Evolutionary conservation across 2,113 vertebrate genomes (phyloP), one percentile per base, ranked within the genome.

Genomic region (Hippocampus comes): DNA sequence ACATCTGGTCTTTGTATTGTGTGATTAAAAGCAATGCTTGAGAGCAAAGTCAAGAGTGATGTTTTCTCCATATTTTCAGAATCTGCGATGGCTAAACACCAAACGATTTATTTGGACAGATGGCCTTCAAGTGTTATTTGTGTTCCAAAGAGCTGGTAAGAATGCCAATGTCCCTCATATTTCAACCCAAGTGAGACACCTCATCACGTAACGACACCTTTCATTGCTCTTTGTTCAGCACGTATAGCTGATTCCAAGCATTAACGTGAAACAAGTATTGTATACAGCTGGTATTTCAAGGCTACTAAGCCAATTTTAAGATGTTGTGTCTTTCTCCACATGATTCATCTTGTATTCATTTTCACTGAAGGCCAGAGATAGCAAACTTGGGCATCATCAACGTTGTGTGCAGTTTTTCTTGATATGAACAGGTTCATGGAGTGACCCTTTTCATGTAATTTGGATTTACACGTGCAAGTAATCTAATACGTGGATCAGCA

Each of bases 91-190:
- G 96, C 82, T 92, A 0, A 91, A 91, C 57, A 85, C 91, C 6
- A 70, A 87, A 71, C 78, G 56, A 69, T 97, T 93, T 67, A 81
- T 96, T 53, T 98, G 96, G 96, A 96, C 96, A 0, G 92, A 95
- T 17, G 94, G 95, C 25, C 92, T 98, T 53, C 95, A 95, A 78
- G 91, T 93, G 0, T 83, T 98, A 2, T 98, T 96, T 55, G 93
- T 95, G 67, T 90, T 96, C 82, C 96, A 98, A 75, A 90, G 96
- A 85, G 81, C 94, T 43, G 95, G 96, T 98, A 90, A 95, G 92
- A 77, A 20, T 42, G 21, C 2, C 27, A 71, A 27, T 9, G 4
- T n/a, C 63, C 2, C 43, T 42, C 41, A 59, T 48, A 60, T 63
- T 23, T 17, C 51, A 27, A 65, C 17, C 5, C 9, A 23, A 30